phyloP scores from a whole-genome alignment of 2,113 vertebrate species.

The Microcebus ravelobensis region DNA sequence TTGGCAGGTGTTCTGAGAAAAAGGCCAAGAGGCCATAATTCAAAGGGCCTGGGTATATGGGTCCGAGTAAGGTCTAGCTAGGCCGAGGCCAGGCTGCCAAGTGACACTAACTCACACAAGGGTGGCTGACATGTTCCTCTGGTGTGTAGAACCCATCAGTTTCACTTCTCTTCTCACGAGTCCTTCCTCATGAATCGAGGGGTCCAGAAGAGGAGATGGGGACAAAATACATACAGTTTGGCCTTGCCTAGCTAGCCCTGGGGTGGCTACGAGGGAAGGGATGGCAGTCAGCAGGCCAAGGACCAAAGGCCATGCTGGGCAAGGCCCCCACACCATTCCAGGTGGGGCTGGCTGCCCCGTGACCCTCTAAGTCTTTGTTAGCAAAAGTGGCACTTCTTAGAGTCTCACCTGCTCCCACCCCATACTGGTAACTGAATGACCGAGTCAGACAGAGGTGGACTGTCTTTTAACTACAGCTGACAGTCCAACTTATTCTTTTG shows the following conservation, averaged over 20 bases:
- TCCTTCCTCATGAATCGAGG: not conserved
- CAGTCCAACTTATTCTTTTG: not conserved
- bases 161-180: constrained; percentile 62
- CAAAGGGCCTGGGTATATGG: not conserved
- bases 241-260: not conserved
- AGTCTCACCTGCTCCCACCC: not conserved
- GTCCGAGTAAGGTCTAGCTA: not conserved
- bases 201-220: not conserved
- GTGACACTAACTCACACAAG: not conserved
- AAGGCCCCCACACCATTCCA: not conserved
- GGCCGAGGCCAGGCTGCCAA: not conserved
- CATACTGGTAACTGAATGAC: constrained; percentile 61
- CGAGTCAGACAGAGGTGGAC: not conserved
- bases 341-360: not conserved
- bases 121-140: not conserved
- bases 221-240: not conserved
- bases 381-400: not conserved
- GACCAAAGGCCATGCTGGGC: fast-evolving
- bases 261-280: not conserved
- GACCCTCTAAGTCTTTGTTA: not conserved
- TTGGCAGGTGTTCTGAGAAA: not conserved
- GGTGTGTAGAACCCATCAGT: not conserved
- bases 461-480: constrained; percentile 52
- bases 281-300: not conserved
- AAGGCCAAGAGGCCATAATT: not conserved